Evolutionary conservation across 2,113 vertebrate genomes (phyloP).

Genomic region (Cyanistes caeruleus): DNA sequence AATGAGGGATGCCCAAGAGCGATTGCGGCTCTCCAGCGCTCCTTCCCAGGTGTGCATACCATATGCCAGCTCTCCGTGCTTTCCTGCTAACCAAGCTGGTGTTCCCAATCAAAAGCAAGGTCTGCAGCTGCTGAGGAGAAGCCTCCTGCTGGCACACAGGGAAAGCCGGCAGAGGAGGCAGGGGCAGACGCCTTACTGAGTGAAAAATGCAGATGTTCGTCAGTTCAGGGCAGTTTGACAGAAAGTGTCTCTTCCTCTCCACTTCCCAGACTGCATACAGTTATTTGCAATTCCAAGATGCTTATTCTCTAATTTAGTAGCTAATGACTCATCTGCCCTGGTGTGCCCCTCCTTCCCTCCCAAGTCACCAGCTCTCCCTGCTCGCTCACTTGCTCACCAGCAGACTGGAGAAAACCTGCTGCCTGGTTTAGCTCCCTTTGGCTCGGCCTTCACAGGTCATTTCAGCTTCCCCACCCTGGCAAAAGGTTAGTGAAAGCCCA

Average conservation of each 20-base stretch:
- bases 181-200: background rate
- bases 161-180: background rate
- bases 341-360: background rate
- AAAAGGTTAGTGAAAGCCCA: slow-evolving; percentile 39
- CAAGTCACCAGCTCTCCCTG: background rate
- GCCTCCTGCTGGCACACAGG: background rate
- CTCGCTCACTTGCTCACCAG: background rate
- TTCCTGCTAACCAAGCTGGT: background rate
- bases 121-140: background rate
- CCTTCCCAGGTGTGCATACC: background rate
- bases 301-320: background rate
- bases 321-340: background rate
- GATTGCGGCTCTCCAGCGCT: accelerated
- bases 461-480: background rate
- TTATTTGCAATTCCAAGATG: slow-evolving; percentile 45
- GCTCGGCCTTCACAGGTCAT: background rate
- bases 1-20: background rate
- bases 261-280: background rate
- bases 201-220: background rate
- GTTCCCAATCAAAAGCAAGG: background rate
- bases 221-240: background rate
- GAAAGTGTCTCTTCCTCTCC: background rate
- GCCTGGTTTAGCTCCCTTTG: background rate
- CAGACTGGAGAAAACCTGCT: background rate
- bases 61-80: accelerated